Conservation (phyloP, 2,113 vertebrate species). For the Sorex araneus region DNA sequence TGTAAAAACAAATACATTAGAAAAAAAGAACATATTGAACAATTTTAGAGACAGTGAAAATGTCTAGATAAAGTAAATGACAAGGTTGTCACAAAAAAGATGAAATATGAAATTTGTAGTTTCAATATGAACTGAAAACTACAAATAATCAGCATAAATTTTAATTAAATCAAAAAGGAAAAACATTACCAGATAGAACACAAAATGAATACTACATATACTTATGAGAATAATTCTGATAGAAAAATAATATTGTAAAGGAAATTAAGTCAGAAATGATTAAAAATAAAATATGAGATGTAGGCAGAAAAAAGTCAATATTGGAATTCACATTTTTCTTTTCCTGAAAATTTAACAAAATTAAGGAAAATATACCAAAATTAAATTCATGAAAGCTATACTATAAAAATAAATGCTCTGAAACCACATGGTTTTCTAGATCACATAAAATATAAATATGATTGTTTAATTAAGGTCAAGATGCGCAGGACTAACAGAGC, state of each 20-base stretch:
- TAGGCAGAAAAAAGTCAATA: background rate
- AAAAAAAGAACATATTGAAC: background rate
- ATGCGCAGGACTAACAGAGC: no score
- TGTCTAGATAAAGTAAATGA: background rate
- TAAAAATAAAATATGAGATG: background rate
- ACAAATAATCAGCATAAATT: slow-evolving; percentile 21
- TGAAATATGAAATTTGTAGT: background rate
- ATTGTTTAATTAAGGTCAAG: background rate
- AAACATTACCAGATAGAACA: background rate
- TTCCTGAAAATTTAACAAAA: background rate
- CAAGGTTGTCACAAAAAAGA: background rate
- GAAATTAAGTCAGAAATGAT: slow-evolving; percentile 3
- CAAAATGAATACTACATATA: background rate
- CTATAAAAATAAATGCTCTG: background rate
- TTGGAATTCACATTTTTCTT: background rate
- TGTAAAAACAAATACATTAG: background rate
- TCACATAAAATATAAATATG: no score
- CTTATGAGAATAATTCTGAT: background rate
- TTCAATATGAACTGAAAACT: slow-evolving; percentile 5
- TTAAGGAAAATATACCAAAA: background rate
- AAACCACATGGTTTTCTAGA: no score
- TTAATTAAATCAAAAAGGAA: background rate
- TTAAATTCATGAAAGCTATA: background rate
- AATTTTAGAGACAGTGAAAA: background rate
- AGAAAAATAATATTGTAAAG: background rate